These are phyloP conservation scores for Caenorhabditis virilis DNA, from an alignment of 2,888 invertebrate species.

Conservation along the genomic window DNA sequence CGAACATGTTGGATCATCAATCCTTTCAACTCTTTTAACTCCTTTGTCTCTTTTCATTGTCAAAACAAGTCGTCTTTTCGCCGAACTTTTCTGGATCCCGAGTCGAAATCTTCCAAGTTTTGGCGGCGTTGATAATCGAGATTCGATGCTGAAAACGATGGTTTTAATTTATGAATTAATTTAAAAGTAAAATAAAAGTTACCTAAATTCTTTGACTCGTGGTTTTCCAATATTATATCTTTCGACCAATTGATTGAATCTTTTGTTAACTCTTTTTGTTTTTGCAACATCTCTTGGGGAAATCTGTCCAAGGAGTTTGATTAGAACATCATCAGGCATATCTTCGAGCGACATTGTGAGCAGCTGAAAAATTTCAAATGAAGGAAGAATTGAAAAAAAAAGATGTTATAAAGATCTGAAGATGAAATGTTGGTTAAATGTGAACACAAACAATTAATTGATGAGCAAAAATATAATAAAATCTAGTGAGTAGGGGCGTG, in stretches of 20 bases:
- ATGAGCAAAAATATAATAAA: too few species aligned
- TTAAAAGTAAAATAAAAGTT: too few species aligned
- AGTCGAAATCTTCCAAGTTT: constrained; percentile 23
- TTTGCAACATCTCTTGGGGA: constrained; percentile 19
- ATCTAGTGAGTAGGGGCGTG: too few species aligned
- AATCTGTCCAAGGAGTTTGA: constrained; percentile 17
- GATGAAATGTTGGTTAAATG: too few species aligned
- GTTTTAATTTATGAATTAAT: too few species aligned
- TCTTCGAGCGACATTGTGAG: constrained; percentile 21
- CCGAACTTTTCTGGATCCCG: background rate
- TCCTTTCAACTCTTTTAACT: constrained; percentile 11
- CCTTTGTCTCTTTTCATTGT: constrained; percentile 24
- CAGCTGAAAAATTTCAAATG: too few species aligned
- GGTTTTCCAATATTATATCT: constrained; percentile 29
- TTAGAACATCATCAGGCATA: constrained; percentile 34
- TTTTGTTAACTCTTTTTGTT: constrained; percentile 16
- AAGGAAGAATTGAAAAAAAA: too few species aligned
- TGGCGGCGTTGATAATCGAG: constrained; percentile 6
- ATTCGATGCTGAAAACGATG: constrained; percentile 17
- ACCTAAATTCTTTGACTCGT: constrained; percentile 26
- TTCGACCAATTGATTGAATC: constrained; percentile 24
- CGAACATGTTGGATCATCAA: constrained; percentile 27
- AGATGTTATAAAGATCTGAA: too few species aligned
- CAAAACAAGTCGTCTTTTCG: constrained; percentile 15
- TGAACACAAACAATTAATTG: too few species aligned